Evolutionary conservation across 2,888 invertebrate genomes (phyloP), one percentile per base, ranked within the genome.

Genomic region (Oscheius sp.): DNA sequence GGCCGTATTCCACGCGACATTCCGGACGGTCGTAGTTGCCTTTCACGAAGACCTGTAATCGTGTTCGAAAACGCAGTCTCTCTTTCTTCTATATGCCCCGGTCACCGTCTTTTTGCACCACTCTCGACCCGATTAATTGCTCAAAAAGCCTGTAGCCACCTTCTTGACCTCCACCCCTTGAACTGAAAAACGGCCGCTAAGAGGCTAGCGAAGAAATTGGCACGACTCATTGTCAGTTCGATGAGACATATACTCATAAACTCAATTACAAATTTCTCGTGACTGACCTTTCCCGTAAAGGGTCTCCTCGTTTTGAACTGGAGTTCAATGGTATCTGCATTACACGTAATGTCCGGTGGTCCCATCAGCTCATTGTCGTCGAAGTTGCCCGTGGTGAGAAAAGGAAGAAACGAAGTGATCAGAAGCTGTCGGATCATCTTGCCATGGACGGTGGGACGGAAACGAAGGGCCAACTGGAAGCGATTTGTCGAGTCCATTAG

Each of bases 1-100:
- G 70, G 35, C 81, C 78, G 55, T 83, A 83, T 58, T 83, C 83
- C 53, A 83, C 83, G 9, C 79, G 75, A 62, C 89, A 89, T 58
- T 88, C 88, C 5, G 88, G 86, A 21, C 85, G 77, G 70, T 79
- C 80, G 78, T 86, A 89, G 72, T 89, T 89, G 21, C 89, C 89
- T 79, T 89, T 89, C 32, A 89, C 88, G 77, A 84, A 89, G 1
- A 89, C 84, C 68, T 68, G 35, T 11, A 53, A 55, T 50, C 9
- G 4, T 21, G 21, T 21, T 21, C 0, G 21, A 21, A 21, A 21
- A 0, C 21, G 21, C 21, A 21, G 21, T 21, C n/a, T 35, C 37
- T 21, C 0, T 62, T 62, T 62, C 47, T 9, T 42, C 4, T 13
- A 62, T 10, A 13, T 21, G 62, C 29, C 57, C 29, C 29, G 9